phyloP scores from a whole-genome alignment of 1,140 invertebrate species.

The Magallana gigas region DNA sequence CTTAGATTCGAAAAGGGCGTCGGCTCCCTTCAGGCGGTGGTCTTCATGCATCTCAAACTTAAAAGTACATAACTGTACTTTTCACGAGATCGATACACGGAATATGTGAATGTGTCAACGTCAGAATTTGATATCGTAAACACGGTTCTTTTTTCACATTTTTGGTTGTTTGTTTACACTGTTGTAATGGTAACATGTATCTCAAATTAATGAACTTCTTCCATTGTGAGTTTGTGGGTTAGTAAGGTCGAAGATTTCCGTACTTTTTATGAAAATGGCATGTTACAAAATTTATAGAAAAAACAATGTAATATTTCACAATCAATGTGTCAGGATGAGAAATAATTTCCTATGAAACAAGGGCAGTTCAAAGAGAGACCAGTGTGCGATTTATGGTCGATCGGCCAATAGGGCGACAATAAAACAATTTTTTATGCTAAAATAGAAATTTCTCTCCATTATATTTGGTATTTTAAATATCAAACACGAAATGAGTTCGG shows the following conservation, averaged over 20 bases:
- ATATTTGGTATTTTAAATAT: background rate
- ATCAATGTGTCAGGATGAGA: constrained; percentile 3
- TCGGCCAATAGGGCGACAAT: background rate
- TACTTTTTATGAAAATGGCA: background rate
- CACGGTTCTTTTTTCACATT: no score
- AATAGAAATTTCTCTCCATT: background rate
- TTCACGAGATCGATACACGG: no score
- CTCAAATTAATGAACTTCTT: background rate
- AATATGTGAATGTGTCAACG: no score
- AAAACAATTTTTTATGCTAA: background rate
- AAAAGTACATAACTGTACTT: no score
- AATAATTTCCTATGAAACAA: background rate
- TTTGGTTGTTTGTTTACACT: background rate
- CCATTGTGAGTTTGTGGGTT: background rate
- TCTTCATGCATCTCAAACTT: no score
- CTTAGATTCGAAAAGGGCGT: no score
- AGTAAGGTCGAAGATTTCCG: background rate
- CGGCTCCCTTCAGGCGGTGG: no score
- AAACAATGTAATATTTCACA: background rate
- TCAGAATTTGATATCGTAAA: no score
- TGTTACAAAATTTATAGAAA: background rate
- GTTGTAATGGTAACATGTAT: background rate
- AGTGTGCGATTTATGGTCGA: background rate
- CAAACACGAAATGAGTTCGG: background rate
- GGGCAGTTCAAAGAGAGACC: background rate